phyloP scores from a whole-genome alignment of 2,797 vertebrate species.

The Oryzias sinensis region DNA sequence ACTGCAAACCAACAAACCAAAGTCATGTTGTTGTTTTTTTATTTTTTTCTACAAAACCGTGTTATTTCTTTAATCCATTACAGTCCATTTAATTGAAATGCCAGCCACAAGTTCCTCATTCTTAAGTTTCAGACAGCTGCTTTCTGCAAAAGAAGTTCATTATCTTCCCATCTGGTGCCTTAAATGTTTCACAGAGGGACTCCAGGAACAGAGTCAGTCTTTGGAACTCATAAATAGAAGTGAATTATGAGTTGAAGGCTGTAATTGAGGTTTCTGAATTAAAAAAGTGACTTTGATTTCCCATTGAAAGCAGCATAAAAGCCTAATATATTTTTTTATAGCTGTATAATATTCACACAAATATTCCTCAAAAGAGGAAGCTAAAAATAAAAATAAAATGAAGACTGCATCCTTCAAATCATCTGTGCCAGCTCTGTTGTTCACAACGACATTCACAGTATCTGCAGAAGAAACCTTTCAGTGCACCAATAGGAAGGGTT shows the following conservation, averaged over 20 bases:
- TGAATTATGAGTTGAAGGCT: constrained; percentile 40
- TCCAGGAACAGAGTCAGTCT: constrained; percentile 31
- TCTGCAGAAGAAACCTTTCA: too few species aligned
- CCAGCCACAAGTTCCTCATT: constrained; percentile 22
- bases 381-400: too few species aligned
- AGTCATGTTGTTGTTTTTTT: neutral
- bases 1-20: constrained; percentile 6
- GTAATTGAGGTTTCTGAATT: constrained; percentile 36
- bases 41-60: neutral
- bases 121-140: constrained; percentile 42
- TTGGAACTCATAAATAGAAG: constrained; percentile 50
- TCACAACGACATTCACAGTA: too few species aligned
- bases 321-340: constrained; percentile 12
- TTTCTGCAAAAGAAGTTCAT: constrained; percentile 47
- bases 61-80: constrained; percentile 17
- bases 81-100: constrained; percentile 27
- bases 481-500: too few species aligned
- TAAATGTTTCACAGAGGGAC: constrained; percentile 43
- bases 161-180: constrained; percentile 53
- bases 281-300: constrained; percentile 12
- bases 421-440: too few species aligned
- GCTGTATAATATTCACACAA: constrained; percentile 9
- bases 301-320: constrained; percentile 8
- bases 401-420: too few species aligned
- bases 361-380: too few species aligned